Evolutionary conservation across 2,113 vertebrate species (phyloP).

Genomic region (Choloepus hoffmanni): DNA sequence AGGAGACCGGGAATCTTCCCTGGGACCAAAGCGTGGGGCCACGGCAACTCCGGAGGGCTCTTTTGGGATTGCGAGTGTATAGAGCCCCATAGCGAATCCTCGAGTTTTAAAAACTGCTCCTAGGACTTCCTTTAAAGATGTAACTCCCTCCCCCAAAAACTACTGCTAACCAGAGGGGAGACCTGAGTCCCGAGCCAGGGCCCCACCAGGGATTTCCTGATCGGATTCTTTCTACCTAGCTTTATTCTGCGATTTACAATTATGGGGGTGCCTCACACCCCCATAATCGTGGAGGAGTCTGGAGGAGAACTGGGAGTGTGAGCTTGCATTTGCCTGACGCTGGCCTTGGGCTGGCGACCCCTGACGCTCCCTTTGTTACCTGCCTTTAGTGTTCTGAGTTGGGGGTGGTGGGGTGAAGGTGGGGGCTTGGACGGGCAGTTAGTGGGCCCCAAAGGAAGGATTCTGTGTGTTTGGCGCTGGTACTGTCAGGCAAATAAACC

Average conservation of each 20-base stretch:
- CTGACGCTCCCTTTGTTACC: not conserved
- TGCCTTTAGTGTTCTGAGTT: not conserved
- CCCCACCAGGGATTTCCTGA: not conserved
- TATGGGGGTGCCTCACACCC: rapidly evolving
- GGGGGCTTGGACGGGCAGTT: not conserved
- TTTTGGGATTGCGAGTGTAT: not conserved
- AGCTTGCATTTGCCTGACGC: not conserved
- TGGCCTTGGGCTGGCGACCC: not conserved
- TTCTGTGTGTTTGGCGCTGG: not conserved
- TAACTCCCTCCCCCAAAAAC: not conserved
- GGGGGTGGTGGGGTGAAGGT: not conserved
- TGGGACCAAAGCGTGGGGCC: not conserved
- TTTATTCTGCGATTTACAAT: not conserved
- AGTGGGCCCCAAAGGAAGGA: not conserved
- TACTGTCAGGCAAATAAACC: not conserved
- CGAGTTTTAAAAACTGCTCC: not conserved
- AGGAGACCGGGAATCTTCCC: not conserved
- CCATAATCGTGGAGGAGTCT: not conserved
- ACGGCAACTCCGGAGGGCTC: not conserved
- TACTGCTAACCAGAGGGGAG: not conserved
- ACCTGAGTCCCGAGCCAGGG: not conserved
- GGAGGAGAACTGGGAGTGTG: not conserved
- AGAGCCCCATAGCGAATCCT: not conserved
- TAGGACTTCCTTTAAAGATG: not conserved
- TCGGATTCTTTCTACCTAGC: not conserved